phyloP scores from a whole-genome alignment of 1,140 invertebrate genomes.

The Pachypsylla venusta region DNA sequence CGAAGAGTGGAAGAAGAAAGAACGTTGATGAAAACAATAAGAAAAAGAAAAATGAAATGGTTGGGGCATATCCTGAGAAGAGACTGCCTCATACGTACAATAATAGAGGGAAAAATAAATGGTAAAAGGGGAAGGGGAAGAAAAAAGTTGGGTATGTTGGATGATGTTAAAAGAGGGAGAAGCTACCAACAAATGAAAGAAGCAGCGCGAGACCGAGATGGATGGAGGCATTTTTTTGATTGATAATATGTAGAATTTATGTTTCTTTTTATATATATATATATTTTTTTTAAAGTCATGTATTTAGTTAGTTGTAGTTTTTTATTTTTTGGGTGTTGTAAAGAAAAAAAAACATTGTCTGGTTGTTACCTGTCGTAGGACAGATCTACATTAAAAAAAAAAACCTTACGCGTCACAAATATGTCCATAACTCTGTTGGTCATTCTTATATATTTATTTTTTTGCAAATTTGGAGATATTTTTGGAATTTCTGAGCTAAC shows the following conservation, averaged over 20 bases:
- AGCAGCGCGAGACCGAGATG: background rate
- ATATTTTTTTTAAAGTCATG: too few species aligned
- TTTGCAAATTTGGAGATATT: too few species aligned
- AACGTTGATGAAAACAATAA: slow-evolving; percentile 13
- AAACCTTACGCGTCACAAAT: too few species aligned
- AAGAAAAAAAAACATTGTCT: too few species aligned
- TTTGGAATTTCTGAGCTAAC: too few species aligned
- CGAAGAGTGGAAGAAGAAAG: slow-evolving; percentile 12
- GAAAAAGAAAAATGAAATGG: slow-evolving; percentile 9
- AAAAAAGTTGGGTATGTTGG: background rate
- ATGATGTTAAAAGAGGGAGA: background rate
- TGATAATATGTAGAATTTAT: too few species aligned
- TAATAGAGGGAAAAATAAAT: slow-evolving; percentile 10
- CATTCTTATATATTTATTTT: too few species aligned
- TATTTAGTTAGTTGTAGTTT: too few species aligned
- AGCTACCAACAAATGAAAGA: slow-evolving; percentile 1
- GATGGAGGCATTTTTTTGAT: too few species aligned
- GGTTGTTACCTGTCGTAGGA: slow-evolving; percentile 4
- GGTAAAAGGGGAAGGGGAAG: background rate
- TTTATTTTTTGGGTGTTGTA: too few species aligned
- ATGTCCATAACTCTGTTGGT: too few species aligned
- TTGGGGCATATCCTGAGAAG: slow-evolving; percentile 10
- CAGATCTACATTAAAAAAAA: slow-evolving; percentile 6
- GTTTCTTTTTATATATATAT: too few species aligned
- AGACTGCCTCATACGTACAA: slow-evolving; percentile 5